phyloP scores from a whole-genome alignment of 2,888 invertebrate genomes.

The Mythimna vitellina region DNA sequence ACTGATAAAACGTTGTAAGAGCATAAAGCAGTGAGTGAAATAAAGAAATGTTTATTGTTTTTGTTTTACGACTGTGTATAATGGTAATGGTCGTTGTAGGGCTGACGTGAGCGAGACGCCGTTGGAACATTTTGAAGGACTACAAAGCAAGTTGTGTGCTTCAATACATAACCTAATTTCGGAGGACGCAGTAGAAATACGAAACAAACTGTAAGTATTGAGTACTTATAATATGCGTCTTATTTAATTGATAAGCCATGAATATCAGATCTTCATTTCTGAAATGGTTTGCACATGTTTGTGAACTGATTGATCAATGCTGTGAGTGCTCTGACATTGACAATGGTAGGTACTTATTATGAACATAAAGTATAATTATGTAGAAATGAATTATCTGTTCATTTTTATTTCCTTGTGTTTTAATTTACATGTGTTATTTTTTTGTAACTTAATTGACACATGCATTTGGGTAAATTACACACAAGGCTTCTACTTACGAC shows the following conservation, averaged over 20 bases:
- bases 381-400: too few relatives aligned
- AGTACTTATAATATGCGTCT: conserved; percentile 21
- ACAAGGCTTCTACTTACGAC: too few relatives aligned
- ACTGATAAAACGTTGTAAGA: conserved; percentile 87
- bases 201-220: conserved; percentile 80
- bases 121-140: conserved; percentile 82
- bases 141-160: conserved; percentile 83
- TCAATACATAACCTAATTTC: conserved; percentile 83
- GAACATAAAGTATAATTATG: background rate
- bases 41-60: conserved; percentile 62
- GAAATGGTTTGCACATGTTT: background rate
- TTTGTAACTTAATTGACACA: background rate
- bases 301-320: background rate
- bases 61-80: conserved; percentile 56
- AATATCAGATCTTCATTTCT: background rate
- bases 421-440: background rate
- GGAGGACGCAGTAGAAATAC: conserved; percentile 83
- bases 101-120: conserved; percentile 83
- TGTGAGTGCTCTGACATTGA: conserved; percentile 9
- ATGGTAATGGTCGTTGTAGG: conserved; percentile 71
- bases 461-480: background rate
- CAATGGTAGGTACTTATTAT: background rate
- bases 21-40: conserved; percentile 86
- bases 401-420: background rate
- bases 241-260: conserved; percentile 13